These are phyloP conservation scores for Crotalus viridis DNA, from an alignment of 2,113 vertebrate species.

Conservation along the genomic window DNA sequence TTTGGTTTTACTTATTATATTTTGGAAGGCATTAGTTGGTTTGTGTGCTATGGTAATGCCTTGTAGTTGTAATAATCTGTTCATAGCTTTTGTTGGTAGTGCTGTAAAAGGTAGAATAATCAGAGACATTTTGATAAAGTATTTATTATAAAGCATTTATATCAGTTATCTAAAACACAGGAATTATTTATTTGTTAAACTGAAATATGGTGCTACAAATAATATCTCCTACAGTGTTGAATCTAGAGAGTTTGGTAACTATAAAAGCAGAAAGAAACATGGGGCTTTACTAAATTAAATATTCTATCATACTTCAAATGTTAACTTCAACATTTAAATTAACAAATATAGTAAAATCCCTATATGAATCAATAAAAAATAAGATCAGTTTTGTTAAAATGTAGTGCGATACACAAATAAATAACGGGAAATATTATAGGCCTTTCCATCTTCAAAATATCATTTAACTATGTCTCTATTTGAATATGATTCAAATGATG, in stretches of 20 bases:
- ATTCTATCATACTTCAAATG: slow-evolving; percentile 25
- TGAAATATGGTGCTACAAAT: slow-evolving; percentile 35
- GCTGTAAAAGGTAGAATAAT: background rate
- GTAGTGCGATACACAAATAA: slow-evolving; percentile 26
- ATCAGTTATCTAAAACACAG: slow-evolving; percentile 51
- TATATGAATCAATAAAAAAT: slow-evolving; percentile 22
- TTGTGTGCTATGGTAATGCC: background rate
- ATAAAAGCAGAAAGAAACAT: slow-evolving; percentile 26
- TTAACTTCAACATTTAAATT: slow-evolving; percentile 47
- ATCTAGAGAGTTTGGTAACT: background rate
- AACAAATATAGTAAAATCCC: slow-evolving; percentile 8
- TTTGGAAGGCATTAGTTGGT: background rate
- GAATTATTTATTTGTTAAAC: slow-evolving; percentile 8
- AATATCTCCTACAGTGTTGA: slow-evolving; percentile 22
- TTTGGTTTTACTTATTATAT: background rate
- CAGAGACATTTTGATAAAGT: background rate
- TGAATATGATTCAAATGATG: slow-evolving; percentile 16
- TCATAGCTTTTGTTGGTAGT: background rate
- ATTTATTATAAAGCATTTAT: slow-evolving; percentile 21
- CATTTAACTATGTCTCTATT: background rate
- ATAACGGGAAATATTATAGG: slow-evolving; percentile 21
- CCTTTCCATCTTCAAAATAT: slow-evolving; percentile 19
- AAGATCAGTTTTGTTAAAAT: slow-evolving; percentile 14
- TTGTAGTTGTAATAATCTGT: background rate
- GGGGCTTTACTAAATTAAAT: slow-evolving; percentile 8